Percentiles rank a stretch among this genome's conserved stretches.
phyloP scores from a whole-genome alignment of 92 coral and sea anemone species.

The Paragorgia papillata region DNA sequence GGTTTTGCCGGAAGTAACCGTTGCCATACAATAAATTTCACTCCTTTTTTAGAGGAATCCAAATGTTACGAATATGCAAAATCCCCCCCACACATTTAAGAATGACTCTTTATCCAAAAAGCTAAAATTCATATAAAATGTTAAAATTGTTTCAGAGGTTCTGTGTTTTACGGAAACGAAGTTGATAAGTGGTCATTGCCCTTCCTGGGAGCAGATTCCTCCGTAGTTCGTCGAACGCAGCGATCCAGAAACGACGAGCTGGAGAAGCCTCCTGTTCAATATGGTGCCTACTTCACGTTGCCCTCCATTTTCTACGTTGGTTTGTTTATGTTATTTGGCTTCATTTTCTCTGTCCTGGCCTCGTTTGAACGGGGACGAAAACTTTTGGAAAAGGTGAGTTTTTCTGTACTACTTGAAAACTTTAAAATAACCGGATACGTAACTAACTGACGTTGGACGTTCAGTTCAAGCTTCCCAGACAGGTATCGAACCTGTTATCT shows the following conservation, averaged over 20 bases:
- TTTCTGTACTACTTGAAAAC: neutral
- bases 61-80: too few species aligned
- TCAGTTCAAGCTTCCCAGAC: too few species aligned
- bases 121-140: too few species aligned
- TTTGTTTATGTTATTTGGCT: slow-evolving; percentile 78
- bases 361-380: slow-evolving; percentile 78
- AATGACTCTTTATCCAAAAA: too few species aligned
- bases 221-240: slow-evolving; percentile 90
- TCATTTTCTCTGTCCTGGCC: slow-evolving; percentile 77
- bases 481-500: too few species aligned
- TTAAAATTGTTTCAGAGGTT: slow-evolving; percentile 63
- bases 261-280: slow-evolving; percentile 77
- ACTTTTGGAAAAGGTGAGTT: slow-evolving; percentile 77
- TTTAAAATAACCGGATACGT: too few species aligned
- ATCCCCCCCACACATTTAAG: too few species aligned
- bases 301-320: slow-evolving; percentile 65
- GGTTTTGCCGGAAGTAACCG: too few species aligned
- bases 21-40: too few species aligned
- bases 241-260: slow-evolving; percentile 69
- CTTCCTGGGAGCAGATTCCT: slow-evolving; percentile 87
- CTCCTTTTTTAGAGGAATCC: too few species aligned
- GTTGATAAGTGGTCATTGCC: slow-evolving; percentile 94
- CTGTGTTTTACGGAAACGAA: slow-evolving; percentile 69
- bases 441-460: too few species aligned
- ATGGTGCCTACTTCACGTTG: slow-evolving; percentile 74